phyloP scores from a whole-genome alignment of 1,140 invertebrate species.

The Pantala flavescens region DNA sequence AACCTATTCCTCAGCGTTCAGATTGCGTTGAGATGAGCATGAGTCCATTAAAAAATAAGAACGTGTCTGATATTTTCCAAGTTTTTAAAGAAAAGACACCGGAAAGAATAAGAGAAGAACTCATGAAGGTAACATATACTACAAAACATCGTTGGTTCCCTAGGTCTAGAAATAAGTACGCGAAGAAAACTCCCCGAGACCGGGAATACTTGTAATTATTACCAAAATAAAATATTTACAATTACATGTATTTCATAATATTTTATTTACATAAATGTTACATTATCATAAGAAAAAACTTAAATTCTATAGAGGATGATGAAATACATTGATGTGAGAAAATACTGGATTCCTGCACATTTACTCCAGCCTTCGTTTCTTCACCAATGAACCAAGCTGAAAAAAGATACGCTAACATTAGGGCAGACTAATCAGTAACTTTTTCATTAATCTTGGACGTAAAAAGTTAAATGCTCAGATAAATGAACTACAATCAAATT shows the following conservation, averaged over 20 bases:
- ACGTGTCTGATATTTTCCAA: slow-evolving; percentile 46
- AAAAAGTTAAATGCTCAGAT: too few relatives aligned
- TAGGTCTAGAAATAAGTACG: slow-evolving; percentile 43
- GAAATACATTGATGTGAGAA: too few relatives aligned
- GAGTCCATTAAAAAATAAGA: slow-evolving; percentile 44
- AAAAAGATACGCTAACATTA: not conserved
- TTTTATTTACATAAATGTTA: too few relatives aligned
- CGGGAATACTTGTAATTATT: slow-evolving; percentile 56
- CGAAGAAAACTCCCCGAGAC: slow-evolving; percentile 54
- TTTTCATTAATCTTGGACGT: too few relatives aligned
- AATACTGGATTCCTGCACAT: not conserved
- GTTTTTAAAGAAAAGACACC: slow-evolving; percentile 54
- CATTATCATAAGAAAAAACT: too few relatives aligned
- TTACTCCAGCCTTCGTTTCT: slow-evolving; percentile 11
- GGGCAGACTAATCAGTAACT: too few relatives aligned
- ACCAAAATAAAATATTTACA: not conserved
- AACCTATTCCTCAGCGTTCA: slow-evolving; percentile 49
- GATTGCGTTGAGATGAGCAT: slow-evolving; percentile 35
- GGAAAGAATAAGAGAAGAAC: slow-evolving; percentile 48
- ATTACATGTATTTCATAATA: too few relatives aligned
- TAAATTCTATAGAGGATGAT: too few relatives aligned
- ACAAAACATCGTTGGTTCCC: slow-evolving; percentile 72
- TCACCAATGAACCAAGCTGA: slow-evolving; percentile 12
- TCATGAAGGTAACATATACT: slow-evolving; percentile 64
- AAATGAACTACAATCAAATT: too few relatives aligned